Conservation (phyloP, 2,888 invertebrate genomes). For the Hemicrepidius hirtus region DNA sequence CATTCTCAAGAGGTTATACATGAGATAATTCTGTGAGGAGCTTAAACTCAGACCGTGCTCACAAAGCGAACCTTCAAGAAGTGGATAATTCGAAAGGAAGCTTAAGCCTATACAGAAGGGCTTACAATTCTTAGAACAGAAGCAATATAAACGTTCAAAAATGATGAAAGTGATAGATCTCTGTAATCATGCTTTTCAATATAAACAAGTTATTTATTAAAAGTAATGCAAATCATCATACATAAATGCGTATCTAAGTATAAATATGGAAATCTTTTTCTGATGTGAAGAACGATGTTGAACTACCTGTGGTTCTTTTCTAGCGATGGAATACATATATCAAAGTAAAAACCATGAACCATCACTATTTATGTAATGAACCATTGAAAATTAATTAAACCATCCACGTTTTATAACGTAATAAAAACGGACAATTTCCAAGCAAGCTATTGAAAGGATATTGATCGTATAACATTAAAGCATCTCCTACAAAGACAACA, state of each 20-base stretch:
- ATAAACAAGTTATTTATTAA: neutral
- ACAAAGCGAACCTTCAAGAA: conserved; percentile 37
- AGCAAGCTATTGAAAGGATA: conserved; percentile 34
- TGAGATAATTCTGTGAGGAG: conserved; percentile 40
- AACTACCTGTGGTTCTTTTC: too few species aligned
- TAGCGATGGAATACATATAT: too few species aligned
- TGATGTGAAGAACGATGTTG: too few species aligned
- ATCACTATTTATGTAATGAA: conserved; percentile 26
- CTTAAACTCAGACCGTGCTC: conserved; percentile 34
- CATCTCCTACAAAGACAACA: conserved; percentile 33
- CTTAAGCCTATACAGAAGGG: conserved; percentile 17
- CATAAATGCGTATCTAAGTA: too few species aligned
- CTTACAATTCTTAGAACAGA: conserved; percentile 17
- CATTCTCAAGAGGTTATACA: conserved; percentile 42
- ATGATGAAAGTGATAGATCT: neutral
- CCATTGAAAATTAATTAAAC: conserved; percentile 42
- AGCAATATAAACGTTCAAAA: neutral
- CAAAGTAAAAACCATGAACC: conserved; percentile 23
- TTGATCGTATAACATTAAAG: conserved; percentile 39
- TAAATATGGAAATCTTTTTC: too few species aligned
- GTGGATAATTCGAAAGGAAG: conserved; percentile 37
- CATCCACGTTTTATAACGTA: conserved; percentile 29
- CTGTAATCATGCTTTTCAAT: neutral
- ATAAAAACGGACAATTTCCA: conserved; percentile 41
- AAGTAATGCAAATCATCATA: too few species aligned